phyloP scores from a whole-genome alignment of 2,888 invertebrate genomes.

The Aleiodes testaceus region DNA sequence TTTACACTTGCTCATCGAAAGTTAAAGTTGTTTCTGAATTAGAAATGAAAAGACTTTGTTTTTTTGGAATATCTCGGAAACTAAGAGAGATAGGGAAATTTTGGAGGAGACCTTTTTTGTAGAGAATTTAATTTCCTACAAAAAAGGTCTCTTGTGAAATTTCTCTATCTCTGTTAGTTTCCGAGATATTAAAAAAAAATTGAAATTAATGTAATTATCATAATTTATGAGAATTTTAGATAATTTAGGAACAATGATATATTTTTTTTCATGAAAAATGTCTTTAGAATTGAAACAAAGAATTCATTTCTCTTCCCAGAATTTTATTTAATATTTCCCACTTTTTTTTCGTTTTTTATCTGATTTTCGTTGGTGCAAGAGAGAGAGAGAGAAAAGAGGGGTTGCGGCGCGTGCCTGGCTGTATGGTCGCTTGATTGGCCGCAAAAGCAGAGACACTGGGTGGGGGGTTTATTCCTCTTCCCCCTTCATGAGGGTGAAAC shows the following conservation, averaged over 20 bases:
- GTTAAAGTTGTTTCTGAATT: constrained; percentile 16
- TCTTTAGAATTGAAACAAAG: background rate
- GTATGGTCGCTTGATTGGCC: constrained; percentile 72
- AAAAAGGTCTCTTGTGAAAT: no score
- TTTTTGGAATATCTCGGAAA: no score
- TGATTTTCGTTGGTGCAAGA: background rate
- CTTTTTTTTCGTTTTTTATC: background rate
- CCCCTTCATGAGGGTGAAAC: constrained; percentile 35
- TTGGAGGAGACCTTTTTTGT: no score
- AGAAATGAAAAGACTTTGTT: background rate
- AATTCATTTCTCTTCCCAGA: background rate
- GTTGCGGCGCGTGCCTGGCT: constrained; percentile 61
- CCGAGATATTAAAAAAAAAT: no score
- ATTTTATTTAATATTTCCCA: background rate
- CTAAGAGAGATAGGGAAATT: no score
- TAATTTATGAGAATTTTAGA: no score
- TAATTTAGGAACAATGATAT: no score
- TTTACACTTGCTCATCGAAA: constrained; percentile 32
- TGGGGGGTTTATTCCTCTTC: constrained; percentile 28
- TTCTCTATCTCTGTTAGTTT: no score
- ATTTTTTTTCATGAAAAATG: no score
- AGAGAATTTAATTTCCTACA: no score
- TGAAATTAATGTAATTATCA: no score
- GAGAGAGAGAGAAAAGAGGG: background rate
- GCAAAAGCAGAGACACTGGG: constrained; percentile 63